Base-by-base conservation (phyloP, 2,113 vertebrate species). In the Nibea coibor region DNA sequence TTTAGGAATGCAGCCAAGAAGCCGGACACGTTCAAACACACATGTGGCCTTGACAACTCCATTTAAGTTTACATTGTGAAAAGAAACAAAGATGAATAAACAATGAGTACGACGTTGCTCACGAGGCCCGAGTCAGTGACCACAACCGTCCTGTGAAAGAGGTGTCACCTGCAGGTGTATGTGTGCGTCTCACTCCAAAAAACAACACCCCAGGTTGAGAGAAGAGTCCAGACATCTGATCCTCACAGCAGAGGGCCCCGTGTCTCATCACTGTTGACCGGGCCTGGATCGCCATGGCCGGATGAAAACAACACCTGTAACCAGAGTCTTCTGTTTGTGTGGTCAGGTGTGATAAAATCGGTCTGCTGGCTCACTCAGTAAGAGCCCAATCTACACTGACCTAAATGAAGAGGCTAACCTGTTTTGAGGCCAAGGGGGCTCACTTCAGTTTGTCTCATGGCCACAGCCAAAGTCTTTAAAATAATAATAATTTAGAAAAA, bases 241-340 rank as follows among this genome's bases (percentile, higher is more conserved):
- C 91, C 89, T 28, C 77, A 2, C 61, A 26, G 53, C 66, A 42
- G 75, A 67, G 56, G 31, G 65, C 42, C 81, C 65, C 8, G 20
- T 51, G 78, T 77, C 75, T 84, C 79, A 84, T 78, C 81, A 43
- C 75, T 39, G 62, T 35, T 76, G 68, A 67, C 80, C 47, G 61
- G 72, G 86, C 84, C 82, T 77, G 80, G 82, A 87, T 90, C 74
- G 82, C 86, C 65, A 74, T 72, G 83, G 76, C 74, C 76, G 39
- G 64, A 90, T 94, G 91, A 92, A 94, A 94, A 91, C 78, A 77
- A 92, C 90, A 92, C 92, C 91, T 84, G 94, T 92, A 95, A 95
- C 89, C 78, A 86, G 92, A 95, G 88, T 87, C 87, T 47, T 65
- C 43, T 75, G 87, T 89, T 75, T 88, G 79, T 87, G 81, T 91